A percentile compares a stretch with the other conserved stretches of the same genome.
phyloP scores from a whole-genome alignment of 1,140 invertebrate species.

The Sycophila sp. region DNA sequence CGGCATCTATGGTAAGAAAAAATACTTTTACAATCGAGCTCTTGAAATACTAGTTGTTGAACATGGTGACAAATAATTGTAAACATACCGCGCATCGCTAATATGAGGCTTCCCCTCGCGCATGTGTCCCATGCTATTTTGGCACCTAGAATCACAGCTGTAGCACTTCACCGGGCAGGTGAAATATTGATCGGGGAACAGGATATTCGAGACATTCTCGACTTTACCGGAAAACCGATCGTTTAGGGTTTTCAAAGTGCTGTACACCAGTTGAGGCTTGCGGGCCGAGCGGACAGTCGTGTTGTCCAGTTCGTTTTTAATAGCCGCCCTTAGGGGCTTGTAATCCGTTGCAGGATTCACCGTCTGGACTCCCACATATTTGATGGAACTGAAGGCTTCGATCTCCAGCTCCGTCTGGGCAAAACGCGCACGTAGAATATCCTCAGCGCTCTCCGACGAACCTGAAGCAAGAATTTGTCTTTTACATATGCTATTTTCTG shows the following conservation, averaged over 20 bases:
- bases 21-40: no score
- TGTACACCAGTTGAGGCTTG: constrained; percentile 73
- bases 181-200: constrained; percentile 85
- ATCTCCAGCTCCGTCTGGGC: constrained; percentile 71
- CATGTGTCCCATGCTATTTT: constrained; percentile 80
- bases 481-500: no score
- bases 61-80: neutral
- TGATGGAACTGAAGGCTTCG: constrained; percentile 79
- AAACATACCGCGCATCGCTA: constrained; percentile 63
- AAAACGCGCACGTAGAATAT: constrained; percentile 74
- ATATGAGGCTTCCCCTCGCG: constrained; percentile 75
- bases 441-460: constrained; percentile 72
- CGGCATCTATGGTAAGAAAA: constrained; percentile 63
- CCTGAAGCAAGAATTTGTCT: no score
- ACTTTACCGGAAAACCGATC: constrained; percentile 81
- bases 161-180: constrained; percentile 79
- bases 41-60: constrained; percentile 8
- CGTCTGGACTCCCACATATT: constrained; percentile 76
- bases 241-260: constrained; percentile 78
- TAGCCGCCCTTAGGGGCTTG: constrained; percentile 57
- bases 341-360: constrained; percentile 68
- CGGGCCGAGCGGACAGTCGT: constrained; percentile 75
- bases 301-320: constrained; percentile 72
- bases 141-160: constrained; percentile 78
- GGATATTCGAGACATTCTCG: constrained; percentile 69